Base-by-base conservation (phyloP, 2,113 vertebrate genomes). In the Pelecanoides urinatrix region DNA sequence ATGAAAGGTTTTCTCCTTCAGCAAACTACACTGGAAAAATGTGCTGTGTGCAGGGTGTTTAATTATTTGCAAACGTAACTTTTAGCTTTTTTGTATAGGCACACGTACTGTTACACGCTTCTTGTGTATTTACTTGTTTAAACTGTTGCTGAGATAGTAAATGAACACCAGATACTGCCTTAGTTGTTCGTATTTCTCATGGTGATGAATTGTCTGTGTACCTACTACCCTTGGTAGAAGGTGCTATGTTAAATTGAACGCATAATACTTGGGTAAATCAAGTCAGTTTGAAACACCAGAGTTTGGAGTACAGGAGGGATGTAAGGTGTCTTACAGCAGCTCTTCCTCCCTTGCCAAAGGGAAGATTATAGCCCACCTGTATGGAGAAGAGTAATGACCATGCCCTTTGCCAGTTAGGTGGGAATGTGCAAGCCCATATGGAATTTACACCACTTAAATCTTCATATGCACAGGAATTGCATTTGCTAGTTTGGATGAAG, bases 61-160 rank as follows among this genome's bases (percentile, higher is more conserved):
- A 2, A 42, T 74, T 53, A 22, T 47, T 80, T 53, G 40, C 40
- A 13, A 16, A 44, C 27, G 4, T n/a, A 22, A 44, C 53, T 38
- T 30, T 20, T 36, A 9, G 29, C 6, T 23, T 18, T n/a, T 68
- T 16, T 8, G 2, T 38, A 2, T 3, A 13, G 25, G 6, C 29
- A 2, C 32, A 14, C 4, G 0, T 42, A 18, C 2, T 6, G 30
- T 36, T 40, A 9, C 2, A 1, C 0, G 7, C 26, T 61, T 59
- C 5, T 5, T 29, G 55, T 66, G 47, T 75, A 5, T 73, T 79
- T 49, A 20, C 36, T 47, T 40, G 55, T 49, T 82, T 21, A 19
- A 94, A 47, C 58, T 79, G 56, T 66, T 80, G 88, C 66, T 36
- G 77, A 79, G 63, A 5, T 59, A 26, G 71, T 29, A 12, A 52